Base-by-base conservation (phyloP, 2,888 invertebrate species). In the Ectropis crepuscularia region DNA sequence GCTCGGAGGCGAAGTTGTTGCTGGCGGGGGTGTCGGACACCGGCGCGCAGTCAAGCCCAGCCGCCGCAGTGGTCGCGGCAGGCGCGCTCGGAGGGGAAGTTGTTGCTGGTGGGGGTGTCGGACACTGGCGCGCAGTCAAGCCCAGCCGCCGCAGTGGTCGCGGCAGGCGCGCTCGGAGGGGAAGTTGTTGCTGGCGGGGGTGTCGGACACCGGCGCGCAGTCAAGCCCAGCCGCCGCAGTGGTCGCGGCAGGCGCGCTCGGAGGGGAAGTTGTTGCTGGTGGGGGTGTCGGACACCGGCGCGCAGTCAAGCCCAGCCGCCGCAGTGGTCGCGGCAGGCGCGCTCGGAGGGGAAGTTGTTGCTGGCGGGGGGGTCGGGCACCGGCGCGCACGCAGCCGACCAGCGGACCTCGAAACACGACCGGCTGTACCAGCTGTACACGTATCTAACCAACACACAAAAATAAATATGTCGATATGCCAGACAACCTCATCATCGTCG, bases 261-360 rank as follows among this genome's bases (percentile, higher is more conserved):
- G 77, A 68, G 0, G 68, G 61, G 59, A 89, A 90, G 74, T 89
- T 89, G 74, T 90, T 90, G 28, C 64, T 67, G 8, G 38, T 46
- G 0, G 77, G 37, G 0, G 79, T 80, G 0, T 68, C 57, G 0
- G 70, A 51, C 0, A 82, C 77, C 0, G 69, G 58, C 0, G 71
- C 75, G n/a, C n/a, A n/a, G 12, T 41, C 74, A 86, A 0, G 84
- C 85, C 88, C 88, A 88, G 0, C 89, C 88, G 0, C 80, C 76
- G 42, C 89, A 89, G 43, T 80, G 74, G 5, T 68, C 43, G 2
- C 70, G 36, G 57, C 90, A 90, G 4, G 79, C 78, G 0, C 7
- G 6, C 43, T 82, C 79, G 0, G 77, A 68, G 0, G 68, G 61
- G 59, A 89, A 90, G 74, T 89, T 89, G 74, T 90, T 90, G 28